These are phyloP conservation scores for Caenorhabditis sinica DNA, from an alignment of 2,888 invertebrate species.

Conservation along the genomic window DNA sequence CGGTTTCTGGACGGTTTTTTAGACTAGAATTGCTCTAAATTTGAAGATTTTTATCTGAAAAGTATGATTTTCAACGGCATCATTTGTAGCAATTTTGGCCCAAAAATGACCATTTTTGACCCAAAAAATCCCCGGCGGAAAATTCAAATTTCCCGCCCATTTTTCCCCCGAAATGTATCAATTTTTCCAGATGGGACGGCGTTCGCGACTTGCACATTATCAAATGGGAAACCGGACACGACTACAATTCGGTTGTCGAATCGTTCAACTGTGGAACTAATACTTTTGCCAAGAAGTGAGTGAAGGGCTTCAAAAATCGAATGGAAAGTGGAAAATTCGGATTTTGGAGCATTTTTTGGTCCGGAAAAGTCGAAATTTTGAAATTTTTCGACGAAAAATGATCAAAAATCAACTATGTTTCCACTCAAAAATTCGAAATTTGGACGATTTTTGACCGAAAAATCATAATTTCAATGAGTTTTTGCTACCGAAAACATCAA, in stretches of 20 bases:
- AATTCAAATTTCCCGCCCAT: neutral
- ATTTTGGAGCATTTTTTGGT: neutral
- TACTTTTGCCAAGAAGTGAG: constrained; percentile 91
- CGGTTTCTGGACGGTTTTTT: neutral
- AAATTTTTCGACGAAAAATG: neutral
- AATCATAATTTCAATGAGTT: too few species aligned
- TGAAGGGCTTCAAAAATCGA: too few species aligned
- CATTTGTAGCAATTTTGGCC: too few species aligned
- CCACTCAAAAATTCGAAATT: neutral
- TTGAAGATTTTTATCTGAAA: too few species aligned
- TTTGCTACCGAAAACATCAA: too few species aligned
- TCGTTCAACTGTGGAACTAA: constrained; percentile 98
- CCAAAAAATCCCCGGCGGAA: neutral
- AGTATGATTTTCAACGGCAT: too few species aligned
- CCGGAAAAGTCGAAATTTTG: neutral
- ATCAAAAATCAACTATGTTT: neutral
- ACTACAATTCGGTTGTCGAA: constrained; percentile 90
- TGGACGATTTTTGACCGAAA: neutral
- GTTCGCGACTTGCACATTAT: constrained; percentile 92
- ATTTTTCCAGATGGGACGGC: constrained; percentile 89
- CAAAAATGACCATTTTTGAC: too few species aligned
- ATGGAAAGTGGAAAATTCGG: neutral
- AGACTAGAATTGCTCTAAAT: too few species aligned
- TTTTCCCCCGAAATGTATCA: neutral
- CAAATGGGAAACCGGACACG: constrained; percentile 90